These are phyloP conservation scores for Sylvilagus bachmani DNA, from an alignment of 2,113 vertebrate species.

Conservation along the genomic window DNA sequence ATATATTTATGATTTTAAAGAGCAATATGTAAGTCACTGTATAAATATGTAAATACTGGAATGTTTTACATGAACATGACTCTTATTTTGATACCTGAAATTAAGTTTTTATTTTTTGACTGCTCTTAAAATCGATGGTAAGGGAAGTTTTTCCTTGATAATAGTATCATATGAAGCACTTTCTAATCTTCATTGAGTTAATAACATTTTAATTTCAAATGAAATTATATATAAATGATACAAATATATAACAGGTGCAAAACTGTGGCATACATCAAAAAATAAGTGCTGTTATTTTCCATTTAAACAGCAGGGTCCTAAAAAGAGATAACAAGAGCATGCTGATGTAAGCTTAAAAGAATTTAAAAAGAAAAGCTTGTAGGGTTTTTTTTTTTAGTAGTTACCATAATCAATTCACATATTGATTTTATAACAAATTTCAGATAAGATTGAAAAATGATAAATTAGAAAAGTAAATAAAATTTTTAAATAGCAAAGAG, in stretches of 20 bases:
- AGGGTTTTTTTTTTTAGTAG: neutral
- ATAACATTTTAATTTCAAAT: conserved; percentile 75
- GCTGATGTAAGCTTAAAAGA: conserved; percentile 56
- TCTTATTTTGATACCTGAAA: conserved; percentile 34
- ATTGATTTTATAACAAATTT: neutral
- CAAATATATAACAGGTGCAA: conserved; percentile 67
- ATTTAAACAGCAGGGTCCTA: neutral
- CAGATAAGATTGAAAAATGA: neutral
- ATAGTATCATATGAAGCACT: conserved; percentile 7
- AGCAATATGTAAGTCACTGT: neutral
- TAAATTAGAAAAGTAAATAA: neutral
- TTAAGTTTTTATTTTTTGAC: conserved; percentile 29
- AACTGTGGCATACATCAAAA: conserved; percentile 51
- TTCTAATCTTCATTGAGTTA: conserved; percentile 46
- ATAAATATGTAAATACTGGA: neutral
- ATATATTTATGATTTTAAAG: neutral
- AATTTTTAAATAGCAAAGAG: neutral
- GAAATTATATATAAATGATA: conserved; percentile 66
- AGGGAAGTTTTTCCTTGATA: conserved; percentile 4
- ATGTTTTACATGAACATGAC: neutral
- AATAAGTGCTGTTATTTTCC: conserved; percentile 55
- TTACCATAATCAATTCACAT: neutral
- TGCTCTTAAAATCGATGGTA: conserved; percentile 29
- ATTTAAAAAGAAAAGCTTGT: neutral
- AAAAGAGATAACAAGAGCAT: conserved; percentile 60